These are phyloP conservation scores for Catotricha subobsoleta DNA, from an alignment of 2,888 invertebrate species.

Conservation along the genomic window DNA sequence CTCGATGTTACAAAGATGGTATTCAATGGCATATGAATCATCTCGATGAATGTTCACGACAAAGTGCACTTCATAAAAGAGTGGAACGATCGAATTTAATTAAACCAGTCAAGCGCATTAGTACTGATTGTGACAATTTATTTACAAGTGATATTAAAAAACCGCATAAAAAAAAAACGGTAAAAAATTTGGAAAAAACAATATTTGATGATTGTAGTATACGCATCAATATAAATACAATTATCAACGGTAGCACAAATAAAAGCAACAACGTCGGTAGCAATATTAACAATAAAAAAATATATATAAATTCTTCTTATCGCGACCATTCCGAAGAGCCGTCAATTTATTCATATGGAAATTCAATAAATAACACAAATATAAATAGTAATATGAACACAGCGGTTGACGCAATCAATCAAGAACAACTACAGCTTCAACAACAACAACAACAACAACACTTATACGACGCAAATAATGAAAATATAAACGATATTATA, in stretches of 20 bases:
- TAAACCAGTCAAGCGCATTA: no score
- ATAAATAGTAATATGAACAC: conserved; percentile 3
- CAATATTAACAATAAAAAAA: no score
- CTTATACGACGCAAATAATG: not conserved
- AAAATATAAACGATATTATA: conserved; percentile 3
- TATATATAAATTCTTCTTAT: no score
- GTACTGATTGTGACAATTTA: no score
- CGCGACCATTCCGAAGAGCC: no score
- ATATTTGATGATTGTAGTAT: not conserved
- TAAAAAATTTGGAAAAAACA: no score
- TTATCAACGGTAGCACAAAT: conserved; percentile 1
- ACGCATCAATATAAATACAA: not conserved
- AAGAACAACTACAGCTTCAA: not conserved
- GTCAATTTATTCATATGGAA: no score
- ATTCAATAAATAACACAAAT: not conserved
- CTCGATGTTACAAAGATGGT: conserved; percentile 24
- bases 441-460: not conserved
- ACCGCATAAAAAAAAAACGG: no score
- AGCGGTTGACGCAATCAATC: conserved; percentile 5
- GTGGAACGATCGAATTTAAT: not conserved
- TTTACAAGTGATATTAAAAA: no score
- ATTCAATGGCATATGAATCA: conserved; percentile 24
- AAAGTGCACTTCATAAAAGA: not conserved
- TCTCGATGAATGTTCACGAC: conserved; percentile 8
- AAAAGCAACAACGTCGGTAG: no score